These are phyloP conservation scores for Lamellibrachia columna DNA, from an alignment of 2,888 invertebrate species.

Conservation along the genomic window DNA sequence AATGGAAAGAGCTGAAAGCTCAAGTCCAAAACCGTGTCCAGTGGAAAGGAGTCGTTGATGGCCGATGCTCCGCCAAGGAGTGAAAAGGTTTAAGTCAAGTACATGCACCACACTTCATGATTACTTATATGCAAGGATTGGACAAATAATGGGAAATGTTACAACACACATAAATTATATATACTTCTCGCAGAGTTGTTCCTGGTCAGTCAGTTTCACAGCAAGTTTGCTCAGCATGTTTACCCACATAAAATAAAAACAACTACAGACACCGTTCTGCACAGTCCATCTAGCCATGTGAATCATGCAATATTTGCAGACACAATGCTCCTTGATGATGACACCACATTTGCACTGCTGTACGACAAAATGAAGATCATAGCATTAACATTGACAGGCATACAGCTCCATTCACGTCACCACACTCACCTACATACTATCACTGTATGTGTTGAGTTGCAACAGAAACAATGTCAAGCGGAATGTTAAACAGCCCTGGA, in stretches of 20 bases:
- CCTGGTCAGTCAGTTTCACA: too few relatives aligned
- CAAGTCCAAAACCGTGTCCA: too few relatives aligned
- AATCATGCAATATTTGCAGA: not conserved
- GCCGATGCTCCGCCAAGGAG: too few relatives aligned
- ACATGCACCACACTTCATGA: too few relatives aligned
- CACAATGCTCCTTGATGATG: not conserved
- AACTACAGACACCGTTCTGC: not conserved
- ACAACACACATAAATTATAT: too few relatives aligned
- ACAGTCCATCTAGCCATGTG: not conserved
- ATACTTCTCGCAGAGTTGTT: too few relatives aligned
- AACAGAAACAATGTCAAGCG: not conserved
- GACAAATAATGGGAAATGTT: too few relatives aligned
- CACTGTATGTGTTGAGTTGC: not conserved
- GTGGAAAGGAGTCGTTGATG: too few relatives aligned
- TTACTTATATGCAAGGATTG: too few relatives aligned
- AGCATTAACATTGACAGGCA: not conserved
- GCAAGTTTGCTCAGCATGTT: too few relatives aligned
- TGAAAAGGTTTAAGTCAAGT: too few relatives aligned
- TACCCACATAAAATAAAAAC: not conserved
- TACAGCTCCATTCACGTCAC: not conserved
- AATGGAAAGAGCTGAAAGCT: too few relatives aligned
- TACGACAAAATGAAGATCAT: not conserved
- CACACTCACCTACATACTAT: not conserved
- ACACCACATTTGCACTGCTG: not conserved
- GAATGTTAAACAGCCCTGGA: not conserved